These are phyloP conservation scores for Melanophora roralis DNA, from an alignment of 2,888 invertebrate genomes.

Conservation along the genomic window DNA sequence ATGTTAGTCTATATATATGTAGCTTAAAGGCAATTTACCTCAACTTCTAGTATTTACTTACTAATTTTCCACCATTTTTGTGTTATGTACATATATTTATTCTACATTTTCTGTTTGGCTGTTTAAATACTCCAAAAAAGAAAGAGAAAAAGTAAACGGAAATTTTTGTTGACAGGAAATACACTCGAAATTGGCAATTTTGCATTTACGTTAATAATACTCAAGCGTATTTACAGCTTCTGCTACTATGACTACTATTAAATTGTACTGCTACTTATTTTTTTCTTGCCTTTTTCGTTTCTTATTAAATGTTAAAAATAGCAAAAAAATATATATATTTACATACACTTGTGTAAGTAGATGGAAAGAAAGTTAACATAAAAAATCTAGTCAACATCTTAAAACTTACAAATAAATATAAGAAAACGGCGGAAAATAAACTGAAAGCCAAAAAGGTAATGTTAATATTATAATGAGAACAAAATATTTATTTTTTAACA, in stretches of 20 bases:
- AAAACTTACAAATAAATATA: conserved; percentile 8
- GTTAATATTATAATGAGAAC: conserved; percentile 23
- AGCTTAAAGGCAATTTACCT: conserved; percentile 54
- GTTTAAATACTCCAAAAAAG: conserved; percentile 31
- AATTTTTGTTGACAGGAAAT: conserved; percentile 77
- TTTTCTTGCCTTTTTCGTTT: background rate
- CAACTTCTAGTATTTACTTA: conserved; percentile 52
- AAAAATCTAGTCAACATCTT: too few relatives aligned
- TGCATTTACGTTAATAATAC: conserved; percentile 77
- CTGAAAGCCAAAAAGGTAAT: conserved; percentile 4
- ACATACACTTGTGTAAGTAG: background rate
- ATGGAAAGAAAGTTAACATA: background rate
- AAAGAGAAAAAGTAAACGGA: conserved; percentile 63
- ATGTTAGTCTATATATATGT: too few relatives aligned
- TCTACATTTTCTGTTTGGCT: conserved; percentile 8
- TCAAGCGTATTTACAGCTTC: conserved; percentile 75
- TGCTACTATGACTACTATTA: conserved; percentile 33
- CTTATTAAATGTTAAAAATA: conserved; percentile 41
- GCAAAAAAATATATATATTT: background rate
- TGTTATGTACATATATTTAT: conserved; percentile 24
- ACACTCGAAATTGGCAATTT: conserved; percentile 78
- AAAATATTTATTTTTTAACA: background rate
- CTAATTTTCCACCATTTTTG: conserved; percentile 55
- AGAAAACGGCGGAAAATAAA: conserved; percentile 25
- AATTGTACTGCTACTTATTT: conserved; percentile 55